Conservation (phyloP, 2,113 vertebrate species). For the Taurulus bubalis region DNA sequence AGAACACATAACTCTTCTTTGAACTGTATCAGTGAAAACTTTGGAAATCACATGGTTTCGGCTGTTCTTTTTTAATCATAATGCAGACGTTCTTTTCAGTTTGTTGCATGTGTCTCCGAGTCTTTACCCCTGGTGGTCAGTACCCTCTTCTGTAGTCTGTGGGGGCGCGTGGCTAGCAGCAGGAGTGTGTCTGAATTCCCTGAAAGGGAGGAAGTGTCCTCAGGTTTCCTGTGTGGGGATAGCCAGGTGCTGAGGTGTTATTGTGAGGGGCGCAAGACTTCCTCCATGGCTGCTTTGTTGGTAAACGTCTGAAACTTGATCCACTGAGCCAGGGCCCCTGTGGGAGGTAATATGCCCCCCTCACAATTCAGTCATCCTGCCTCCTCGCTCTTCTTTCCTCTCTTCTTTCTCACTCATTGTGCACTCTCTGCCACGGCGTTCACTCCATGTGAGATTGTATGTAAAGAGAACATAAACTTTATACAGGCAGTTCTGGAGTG, state of each 20-base stretch:
- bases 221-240: conserved; percentile 78
- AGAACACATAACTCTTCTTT: conserved; percentile 9
- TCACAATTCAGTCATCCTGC: conserved; percentile 57
- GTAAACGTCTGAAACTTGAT: conserved; percentile 82
- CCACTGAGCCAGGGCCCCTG: conserved; percentile 64
- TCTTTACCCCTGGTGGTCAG: conserved; percentile 10
- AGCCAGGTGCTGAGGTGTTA: conserved; percentile 78
- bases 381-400: conserved; percentile 16
- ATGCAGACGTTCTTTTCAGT: conserved; percentile 21
- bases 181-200: conserved; percentile 68
- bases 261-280: conserved; percentile 77
- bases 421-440: neutral
- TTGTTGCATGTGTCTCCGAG: neutral
- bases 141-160: conserved; percentile 32
- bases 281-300: conserved; percentile 78
- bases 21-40: neutral
- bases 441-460: conserved; percentile 28
- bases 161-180: conserved; percentile 69
- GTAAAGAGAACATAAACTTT: conserved; percentile 57
- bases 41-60: no score
- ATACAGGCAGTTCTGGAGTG: conserved; percentile 48
- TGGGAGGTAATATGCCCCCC: conserved; percentile 65
- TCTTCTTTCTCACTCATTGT: conserved; percentile 20
- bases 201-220: conserved; percentile 79
- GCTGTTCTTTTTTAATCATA: neutral